Conservation (phyloP, 2,888 invertebrate species). For the Nomada fabriciana region DNA sequence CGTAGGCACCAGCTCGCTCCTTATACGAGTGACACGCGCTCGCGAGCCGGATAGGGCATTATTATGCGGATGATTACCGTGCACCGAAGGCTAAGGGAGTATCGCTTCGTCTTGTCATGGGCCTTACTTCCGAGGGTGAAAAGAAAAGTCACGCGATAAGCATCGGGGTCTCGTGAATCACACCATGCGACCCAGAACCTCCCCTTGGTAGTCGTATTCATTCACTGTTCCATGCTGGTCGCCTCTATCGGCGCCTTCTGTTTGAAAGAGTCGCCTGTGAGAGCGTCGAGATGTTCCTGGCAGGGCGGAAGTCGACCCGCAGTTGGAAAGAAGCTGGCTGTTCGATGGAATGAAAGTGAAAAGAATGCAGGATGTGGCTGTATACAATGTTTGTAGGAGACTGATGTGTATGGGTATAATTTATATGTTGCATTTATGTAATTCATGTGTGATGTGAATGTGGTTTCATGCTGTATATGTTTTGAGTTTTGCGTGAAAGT, state of each 20-base stretch:
- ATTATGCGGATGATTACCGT: constrained; percentile 72
- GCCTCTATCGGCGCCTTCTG: too few species aligned
- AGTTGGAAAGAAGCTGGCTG: constrained; percentile 10
- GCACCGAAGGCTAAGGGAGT: constrained; percentile 46
- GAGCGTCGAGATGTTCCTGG: constrained; percentile 25
- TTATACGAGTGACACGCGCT: constrained; percentile 77
- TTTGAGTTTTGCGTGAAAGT: too few species aligned
- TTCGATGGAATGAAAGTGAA: not conserved
- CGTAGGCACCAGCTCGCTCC: constrained; percentile 71
- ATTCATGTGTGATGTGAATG: too few species aligned
- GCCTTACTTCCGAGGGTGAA: constrained; percentile 51
- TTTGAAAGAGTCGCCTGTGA: not conserved
- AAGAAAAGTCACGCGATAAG: constrained; percentile 53
- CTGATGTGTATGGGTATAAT: too few species aligned
- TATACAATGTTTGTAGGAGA: not conserved
- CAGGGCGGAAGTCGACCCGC: constrained; percentile 10
- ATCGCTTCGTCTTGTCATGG: constrained; percentile 28
- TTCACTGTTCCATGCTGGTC: too few species aligned
- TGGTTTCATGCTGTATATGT: too few species aligned
- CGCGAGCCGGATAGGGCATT: constrained; percentile 66
- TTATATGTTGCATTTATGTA: too few species aligned
- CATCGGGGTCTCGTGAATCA: constrained; percentile 61
- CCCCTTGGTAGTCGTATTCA: not conserved
- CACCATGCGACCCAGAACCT: constrained; percentile 8
- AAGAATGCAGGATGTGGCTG: not conserved